Evolutionary conservation across 2,113 vertebrate genomes (phyloP).

Genomic region (Ginglymostoma cirratum): DNA sequence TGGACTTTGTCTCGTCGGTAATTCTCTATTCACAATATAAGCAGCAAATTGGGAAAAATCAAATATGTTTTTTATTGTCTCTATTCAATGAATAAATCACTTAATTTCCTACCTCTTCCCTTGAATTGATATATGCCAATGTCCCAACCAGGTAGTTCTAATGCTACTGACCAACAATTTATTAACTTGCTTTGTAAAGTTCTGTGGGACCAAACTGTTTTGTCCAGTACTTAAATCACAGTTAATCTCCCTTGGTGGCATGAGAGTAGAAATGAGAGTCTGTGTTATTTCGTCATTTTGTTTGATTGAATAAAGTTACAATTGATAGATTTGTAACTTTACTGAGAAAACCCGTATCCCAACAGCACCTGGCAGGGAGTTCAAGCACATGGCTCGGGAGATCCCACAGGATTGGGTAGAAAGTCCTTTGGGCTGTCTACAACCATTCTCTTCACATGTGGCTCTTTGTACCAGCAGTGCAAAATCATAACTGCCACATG

Average conservation of each 20-base stretch:
- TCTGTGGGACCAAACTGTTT: not conserved
- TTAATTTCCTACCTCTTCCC: not conserved
- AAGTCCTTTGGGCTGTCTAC: not conserved
- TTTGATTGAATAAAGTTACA: not conserved
- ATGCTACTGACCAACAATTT: not conserved
- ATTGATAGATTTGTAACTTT: not conserved
- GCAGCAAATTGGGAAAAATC: not conserved
- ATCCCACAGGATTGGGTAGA: not conserved
- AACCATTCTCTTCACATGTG: not conserved
- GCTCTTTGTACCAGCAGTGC: not conserved
- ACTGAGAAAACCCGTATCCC: too few relatives aligned
- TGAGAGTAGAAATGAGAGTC: not conserved
- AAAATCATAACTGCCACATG: not conserved
- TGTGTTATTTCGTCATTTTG: not conserved
- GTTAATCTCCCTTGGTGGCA: not conserved
- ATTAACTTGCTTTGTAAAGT: not conserved
- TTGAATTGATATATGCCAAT: not conserved
- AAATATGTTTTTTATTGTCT: not conserved
- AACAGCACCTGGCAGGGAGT: not conserved
- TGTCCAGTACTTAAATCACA: not conserved
- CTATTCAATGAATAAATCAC: not conserved
- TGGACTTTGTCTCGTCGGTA: not conserved
- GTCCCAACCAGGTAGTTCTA: not conserved
- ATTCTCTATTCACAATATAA: not conserved
- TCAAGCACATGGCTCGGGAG: not conserved